phyloP scores from a whole-genome alignment of 2,888 invertebrate species.

The Meiosimyza decipiens region DNA sequence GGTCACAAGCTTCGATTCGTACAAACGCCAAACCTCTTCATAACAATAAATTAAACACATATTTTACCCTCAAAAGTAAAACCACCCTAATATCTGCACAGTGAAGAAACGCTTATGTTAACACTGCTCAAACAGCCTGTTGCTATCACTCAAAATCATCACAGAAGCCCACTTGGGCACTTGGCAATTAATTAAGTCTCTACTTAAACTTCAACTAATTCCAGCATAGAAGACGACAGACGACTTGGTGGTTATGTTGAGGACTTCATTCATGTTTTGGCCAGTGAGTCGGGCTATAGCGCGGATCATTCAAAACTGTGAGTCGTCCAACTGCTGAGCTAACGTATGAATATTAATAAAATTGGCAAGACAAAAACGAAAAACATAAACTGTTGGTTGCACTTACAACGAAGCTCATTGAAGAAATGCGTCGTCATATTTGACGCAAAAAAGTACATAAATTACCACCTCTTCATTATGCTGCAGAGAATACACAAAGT shows the following conservation, averaged over 20 bases:
- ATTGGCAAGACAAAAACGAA: not conserved
- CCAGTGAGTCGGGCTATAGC: too few relatives aligned
- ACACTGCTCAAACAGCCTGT: not conserved
- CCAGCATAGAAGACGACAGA: not conserved
- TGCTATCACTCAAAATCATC: conserved; percentile 35
- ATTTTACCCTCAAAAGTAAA: too few relatives aligned
- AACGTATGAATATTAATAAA: conserved; percentile 53
- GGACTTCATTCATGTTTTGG: conserved; percentile 25
- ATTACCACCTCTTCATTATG: conserved; percentile 60
- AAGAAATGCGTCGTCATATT: not conserved
- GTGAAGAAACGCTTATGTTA: too few relatives aligned
- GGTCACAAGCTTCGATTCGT: too few relatives aligned
- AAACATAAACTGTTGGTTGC: not conserved
- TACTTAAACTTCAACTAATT: conserved; percentile 11
- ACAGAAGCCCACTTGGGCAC: conserved; percentile 20
- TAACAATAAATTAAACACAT: too few relatives aligned
- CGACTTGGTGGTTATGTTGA: conserved; percentile 7
- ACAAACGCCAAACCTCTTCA: too few relatives aligned
- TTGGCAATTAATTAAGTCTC: conserved; percentile 36
- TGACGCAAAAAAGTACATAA: conserved; percentile 55
- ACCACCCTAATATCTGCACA: too few relatives aligned
- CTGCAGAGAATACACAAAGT: conserved; percentile 23
- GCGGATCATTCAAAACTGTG: too few relatives aligned
- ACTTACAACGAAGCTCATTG: not conserved
- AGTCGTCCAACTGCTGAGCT: conserved; percentile 31